These are phyloP conservation scores for Chloromyia formosa DNA, from an alignment of 2,888 invertebrate species.

Conservation along the genomic window DNA sequence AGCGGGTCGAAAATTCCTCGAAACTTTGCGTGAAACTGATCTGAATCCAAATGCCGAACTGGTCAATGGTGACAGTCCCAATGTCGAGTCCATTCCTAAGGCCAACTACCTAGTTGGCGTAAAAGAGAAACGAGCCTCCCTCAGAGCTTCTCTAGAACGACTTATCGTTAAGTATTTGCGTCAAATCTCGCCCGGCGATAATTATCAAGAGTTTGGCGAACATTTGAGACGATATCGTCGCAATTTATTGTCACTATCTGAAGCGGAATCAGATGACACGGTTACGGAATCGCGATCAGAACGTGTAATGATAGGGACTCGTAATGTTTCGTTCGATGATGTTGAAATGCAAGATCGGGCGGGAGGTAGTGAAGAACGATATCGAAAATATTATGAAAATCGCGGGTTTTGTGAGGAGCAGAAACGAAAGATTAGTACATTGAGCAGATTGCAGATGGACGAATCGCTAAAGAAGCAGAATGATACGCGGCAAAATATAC, in stretches of 20 bases:
- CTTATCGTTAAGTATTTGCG: slow-evolving; percentile 54
- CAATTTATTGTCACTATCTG: slow-evolving; percentile 42
- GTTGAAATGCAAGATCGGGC: slow-evolving; percentile 32
- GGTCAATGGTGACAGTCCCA: slow-evolving; percentile 1
- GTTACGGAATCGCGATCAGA: not conserved
- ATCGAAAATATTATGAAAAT: slow-evolving; percentile 35
- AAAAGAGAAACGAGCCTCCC: slow-evolving; percentile 49
- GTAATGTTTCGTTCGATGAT: slow-evolving; percentile 44
- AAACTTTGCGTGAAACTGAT: slow-evolving; percentile 52
- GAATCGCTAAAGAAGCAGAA: slow-evolving; percentile 52
- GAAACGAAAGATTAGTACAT: slow-evolving; percentile 52
- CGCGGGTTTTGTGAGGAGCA: slow-evolving; percentile 48
- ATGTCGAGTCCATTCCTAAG: not conserved
- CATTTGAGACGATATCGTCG: slow-evolving; percentile 42
- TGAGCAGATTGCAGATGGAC: slow-evolving; percentile 53
- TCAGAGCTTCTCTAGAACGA: slow-evolving; percentile 53
- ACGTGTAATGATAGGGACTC: slow-evolving; percentile 43
- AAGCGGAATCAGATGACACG: slow-evolving; percentile 1
- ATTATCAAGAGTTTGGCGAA: slow-evolving; percentile 47
- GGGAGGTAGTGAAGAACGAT: slow-evolving; percentile 28
- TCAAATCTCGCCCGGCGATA: slow-evolving; percentile 52
- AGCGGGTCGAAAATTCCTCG: slow-evolving; percentile 54
- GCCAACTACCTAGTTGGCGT: slow-evolving; percentile 48
- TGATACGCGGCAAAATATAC: slow-evolving; percentile 60
- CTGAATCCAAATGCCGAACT: slow-evolving; percentile 25